Evolutionary conservation across 2,888 invertebrate species (phyloP), one percentile per base, ranked within the genome.

Genomic region (Cerastis leucographa): DNA sequence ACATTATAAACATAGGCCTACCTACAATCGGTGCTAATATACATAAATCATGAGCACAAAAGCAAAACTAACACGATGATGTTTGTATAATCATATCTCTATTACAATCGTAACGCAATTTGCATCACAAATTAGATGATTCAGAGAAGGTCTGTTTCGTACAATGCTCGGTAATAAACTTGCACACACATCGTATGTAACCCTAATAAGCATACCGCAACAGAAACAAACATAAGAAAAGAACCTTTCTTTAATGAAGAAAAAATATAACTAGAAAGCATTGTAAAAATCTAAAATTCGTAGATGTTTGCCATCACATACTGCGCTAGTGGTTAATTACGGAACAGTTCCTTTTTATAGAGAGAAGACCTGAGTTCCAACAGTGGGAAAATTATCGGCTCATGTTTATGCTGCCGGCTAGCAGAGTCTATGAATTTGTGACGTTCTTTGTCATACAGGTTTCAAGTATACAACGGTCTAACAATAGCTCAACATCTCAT

Each of bases 71-170:
- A 62, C 19, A 40, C 72, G 71, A 81, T 76, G 64, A 81, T 82
- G 86, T 82, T 82, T 85, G 71, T 69, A 61, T 76, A 85, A 85
- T 85, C 59, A 76, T 76, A 82, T 76, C 76, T 81, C 64, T 64
- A 85, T 65, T 74, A 76, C 66, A 85, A 82, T 71, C 64, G 56
- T 49, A 82, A 76, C 71, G 29, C 77, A 71, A 82, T 71, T 67
- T 71, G 59, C 56, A 76, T 56, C 54, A 71, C 68, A 61, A 71
- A 81, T 49, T 17, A 85, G 65, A 44, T 25, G 29, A 71, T 49
- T 81, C 68, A 85, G 65, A 85, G 82, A 82, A 85, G 77, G 59
- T 46, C n/a, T 25, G 46, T 56, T 74, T 74, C 61, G 22, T 74
- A 61, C 40, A 40, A 49, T 59, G 29, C 61, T 40, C 22, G 22